phyloP scores from a whole-genome alignment of 2,113 vertebrate genomes.

The Alexandromys fortis region DNA sequence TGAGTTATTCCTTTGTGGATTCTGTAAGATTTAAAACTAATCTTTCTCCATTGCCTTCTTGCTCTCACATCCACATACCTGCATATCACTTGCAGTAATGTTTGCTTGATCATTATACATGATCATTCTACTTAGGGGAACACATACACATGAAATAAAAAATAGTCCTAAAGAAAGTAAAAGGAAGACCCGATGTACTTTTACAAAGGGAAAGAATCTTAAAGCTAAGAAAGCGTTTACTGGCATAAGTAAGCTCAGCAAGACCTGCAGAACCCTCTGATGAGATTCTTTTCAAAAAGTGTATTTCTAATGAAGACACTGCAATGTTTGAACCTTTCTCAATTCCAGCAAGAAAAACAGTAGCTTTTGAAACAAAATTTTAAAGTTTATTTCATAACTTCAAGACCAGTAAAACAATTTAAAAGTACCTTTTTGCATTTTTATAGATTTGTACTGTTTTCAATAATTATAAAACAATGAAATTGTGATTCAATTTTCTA shows the following conservation, averaged over 20 bases:
- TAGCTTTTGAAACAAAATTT: neutral
- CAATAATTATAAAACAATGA: neutral
- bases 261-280: neutral
- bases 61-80: neutral
- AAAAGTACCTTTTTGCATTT: neutral
- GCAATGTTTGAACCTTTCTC: neutral
- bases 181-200: neutral
- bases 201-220: neutral
- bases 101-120: neutral
- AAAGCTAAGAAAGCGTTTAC: neutral
- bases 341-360: constrained; percentile 20
- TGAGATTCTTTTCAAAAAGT: constrained; percentile 32
- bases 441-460: neutral
- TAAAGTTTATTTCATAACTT: constrained; percentile 39
- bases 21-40: neutral
- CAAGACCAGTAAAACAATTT: neutral
- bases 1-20: neutral
- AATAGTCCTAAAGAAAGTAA: neutral
- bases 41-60: neutral
- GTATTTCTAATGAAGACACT: constrained; percentile 37
- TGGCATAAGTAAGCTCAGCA: neutral
- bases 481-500: neutral
- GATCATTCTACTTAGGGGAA: neutral
- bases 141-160: neutral
- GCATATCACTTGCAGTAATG: accelerated